These are phyloP conservation scores for Leguminivora glycinivorella DNA, from an alignment of 1,140 invertebrate genomes.

Conservation along the genomic window DNA sequence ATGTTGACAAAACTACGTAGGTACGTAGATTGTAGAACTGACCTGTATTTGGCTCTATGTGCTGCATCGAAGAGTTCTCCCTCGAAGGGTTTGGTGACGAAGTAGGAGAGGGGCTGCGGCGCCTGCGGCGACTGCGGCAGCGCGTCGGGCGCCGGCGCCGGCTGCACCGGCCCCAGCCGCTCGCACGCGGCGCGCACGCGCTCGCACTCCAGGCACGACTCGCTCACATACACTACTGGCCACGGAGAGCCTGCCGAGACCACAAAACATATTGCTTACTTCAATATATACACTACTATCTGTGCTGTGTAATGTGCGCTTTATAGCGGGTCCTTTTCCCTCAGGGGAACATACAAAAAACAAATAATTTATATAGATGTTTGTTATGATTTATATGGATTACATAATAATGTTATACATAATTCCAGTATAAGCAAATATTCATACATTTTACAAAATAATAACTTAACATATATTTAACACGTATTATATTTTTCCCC, in stretches of 20 bases:
- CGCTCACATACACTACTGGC: slow-evolving; percentile 64
- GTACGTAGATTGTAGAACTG: slow-evolving; percentile 37
- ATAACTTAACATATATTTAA: too few relatives aligned
- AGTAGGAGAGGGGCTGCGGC: slow-evolving; percentile 60
- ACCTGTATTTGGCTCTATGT: slow-evolving; percentile 73
- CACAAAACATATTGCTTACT: background rate
- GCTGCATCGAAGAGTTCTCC: slow-evolving; percentile 71
- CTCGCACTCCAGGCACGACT: slow-evolving; percentile 69
- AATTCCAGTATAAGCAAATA: too few relatives aligned
- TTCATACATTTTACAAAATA: too few relatives aligned
- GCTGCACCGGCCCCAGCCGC: slow-evolving; percentile 61
- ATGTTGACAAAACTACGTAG: background rate
- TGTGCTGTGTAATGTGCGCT: background rate
- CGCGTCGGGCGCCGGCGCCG: slow-evolving; percentile 52
- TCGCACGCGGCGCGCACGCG: slow-evolving; percentile 68
- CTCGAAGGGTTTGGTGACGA: slow-evolving; percentile 62
- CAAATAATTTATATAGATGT: too few relatives aligned
- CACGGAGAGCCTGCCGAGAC: slow-evolving; percentile 56
- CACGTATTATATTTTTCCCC: too few relatives aligned
- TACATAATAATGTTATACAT: too few relatives aligned
- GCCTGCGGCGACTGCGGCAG: slow-evolving; percentile 58
- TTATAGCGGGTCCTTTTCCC: too few relatives aligned
- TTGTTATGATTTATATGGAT: too few relatives aligned
- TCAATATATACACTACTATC: background rate
- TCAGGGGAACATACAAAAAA: too few relatives aligned